phyloP scores from a whole-genome alignment of 2,113 vertebrate genomes.

The Tachysurus fulvidraco region DNA sequence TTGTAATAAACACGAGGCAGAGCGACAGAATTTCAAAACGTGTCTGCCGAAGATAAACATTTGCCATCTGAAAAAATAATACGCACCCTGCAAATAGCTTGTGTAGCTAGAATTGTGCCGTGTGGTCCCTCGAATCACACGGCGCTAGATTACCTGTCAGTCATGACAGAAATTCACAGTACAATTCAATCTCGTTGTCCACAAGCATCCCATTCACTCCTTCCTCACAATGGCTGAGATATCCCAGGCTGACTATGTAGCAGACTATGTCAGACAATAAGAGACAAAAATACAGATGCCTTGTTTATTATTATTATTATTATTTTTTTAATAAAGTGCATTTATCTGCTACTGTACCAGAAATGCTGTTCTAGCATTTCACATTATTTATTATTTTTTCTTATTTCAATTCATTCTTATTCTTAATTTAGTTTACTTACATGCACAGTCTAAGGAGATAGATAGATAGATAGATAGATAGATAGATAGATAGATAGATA shows the following conservation, averaged over 20 bases:
- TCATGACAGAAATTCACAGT: conserved; percentile 32
- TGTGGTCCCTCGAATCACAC: conserved; percentile 22
- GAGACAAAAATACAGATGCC: conserved; percentile 20
- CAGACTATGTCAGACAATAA: conserved; percentile 17
- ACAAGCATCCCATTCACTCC: conserved; percentile 31
- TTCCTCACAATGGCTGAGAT: conserved; percentile 29
- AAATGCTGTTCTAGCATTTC: not conserved
- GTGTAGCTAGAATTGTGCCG: conserved; percentile 26
- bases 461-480: no score
- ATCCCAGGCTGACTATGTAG: conserved; percentile 19
- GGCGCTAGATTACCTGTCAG: conserved; percentile 49
- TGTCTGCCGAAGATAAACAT: conserved; percentile 26
- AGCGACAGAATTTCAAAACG: conserved; percentile 8
- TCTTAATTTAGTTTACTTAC: no score
- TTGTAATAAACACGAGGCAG: conserved; percentile 24
- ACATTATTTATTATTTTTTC: no score
- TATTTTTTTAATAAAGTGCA: conserved; percentile 16
- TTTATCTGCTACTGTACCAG: conserved; percentile 10
- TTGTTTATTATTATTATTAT: not conserved
- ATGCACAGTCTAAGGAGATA: no score
- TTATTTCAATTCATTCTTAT: no score
- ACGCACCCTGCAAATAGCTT: conserved; percentile 1
- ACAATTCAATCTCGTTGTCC: conserved; percentile 45
- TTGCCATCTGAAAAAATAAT: conserved; percentile 36
- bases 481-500: no score